These are phyloP conservation scores for Bombyx huttoni DNA, from an alignment of 2,888 invertebrate genomes.

Conservation along the genomic window DNA sequence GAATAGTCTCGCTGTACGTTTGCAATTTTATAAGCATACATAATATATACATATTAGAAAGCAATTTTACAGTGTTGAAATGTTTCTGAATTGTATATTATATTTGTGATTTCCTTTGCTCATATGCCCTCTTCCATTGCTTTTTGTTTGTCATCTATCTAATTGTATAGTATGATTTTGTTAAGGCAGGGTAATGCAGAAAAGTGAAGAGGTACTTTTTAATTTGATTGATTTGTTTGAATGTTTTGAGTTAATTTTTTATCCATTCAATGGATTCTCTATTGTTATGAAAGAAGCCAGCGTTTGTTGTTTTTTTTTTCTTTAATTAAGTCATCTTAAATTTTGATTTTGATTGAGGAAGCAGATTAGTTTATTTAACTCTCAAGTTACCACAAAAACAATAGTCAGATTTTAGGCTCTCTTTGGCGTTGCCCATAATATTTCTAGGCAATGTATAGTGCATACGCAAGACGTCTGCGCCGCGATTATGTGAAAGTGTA, in stretches of 20 bases:
- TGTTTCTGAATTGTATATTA: constrained; percentile 26
- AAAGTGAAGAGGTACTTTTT: constrained; percentile 69
- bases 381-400: constrained; percentile 66
- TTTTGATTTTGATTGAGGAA: constrained; percentile 58
- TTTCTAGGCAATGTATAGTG: constrained; percentile 24
- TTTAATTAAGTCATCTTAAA: constrained; percentile 62
- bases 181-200: constrained; percentile 71
- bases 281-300: constrained; percentile 66
- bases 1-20: neutral
- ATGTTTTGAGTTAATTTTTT: constrained; percentile 67
- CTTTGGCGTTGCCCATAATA: constrained; percentile 51
- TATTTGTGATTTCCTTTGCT: constrained; percentile 65
- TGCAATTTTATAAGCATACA: constrained; percentile 3
- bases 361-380: constrained; percentile 60
- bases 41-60: constrained; percentile 23
- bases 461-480: constrained; percentile 13
- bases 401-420: constrained; percentile 63
- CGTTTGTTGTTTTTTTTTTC: constrained; percentile 66
- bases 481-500: constrained; percentile 13
- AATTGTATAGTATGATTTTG: constrained; percentile 65
- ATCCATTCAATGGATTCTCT: constrained; percentile 68
- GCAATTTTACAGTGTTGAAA: constrained; percentile 43
- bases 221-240: constrained; percentile 64
- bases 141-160: constrained; percentile 64
- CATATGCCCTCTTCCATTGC: constrained; percentile 67